Conservation (phyloP, 37 sponge, comb jelly and placozoan genomes). For the Haliclona indistincta region DNA sequence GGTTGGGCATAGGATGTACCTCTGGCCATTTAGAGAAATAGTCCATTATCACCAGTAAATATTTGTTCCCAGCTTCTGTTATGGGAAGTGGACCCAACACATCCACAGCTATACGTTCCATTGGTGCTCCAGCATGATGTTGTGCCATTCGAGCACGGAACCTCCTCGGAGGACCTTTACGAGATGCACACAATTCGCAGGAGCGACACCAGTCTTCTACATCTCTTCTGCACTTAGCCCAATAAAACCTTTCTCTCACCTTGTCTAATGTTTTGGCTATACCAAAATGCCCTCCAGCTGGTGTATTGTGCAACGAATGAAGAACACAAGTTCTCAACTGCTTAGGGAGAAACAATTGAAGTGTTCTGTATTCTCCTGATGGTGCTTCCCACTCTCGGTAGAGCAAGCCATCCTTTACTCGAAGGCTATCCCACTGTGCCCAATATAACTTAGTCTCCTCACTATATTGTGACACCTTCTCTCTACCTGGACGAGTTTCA, state of each 20-base stretch:
- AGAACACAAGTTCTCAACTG: not conserved
- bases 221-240: conserved; percentile 6
- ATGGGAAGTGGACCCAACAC: conserved; percentile 25
- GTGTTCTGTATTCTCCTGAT: not conserved
- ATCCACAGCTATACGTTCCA: conserved; percentile 33
- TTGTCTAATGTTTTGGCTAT: conserved; percentile 3
- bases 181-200: conserved; percentile 33
- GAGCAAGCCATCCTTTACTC: conserved; percentile 7
- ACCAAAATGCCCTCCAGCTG: conserved; percentile 18
- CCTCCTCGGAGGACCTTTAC: conserved; percentile 4
- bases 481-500: not conserved
- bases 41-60: not conserved
- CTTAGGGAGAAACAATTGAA: conserved; percentile 20
- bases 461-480: not conserved
- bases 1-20: too few relatives aligned
- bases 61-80: not conserved
- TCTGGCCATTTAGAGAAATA: conserved; percentile 28
- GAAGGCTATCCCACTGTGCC: conserved; percentile 17
- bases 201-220: not conserved
- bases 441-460: not conserved
- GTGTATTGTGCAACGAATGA: not conserved
- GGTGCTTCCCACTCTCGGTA: conserved; percentile 15
- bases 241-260: conserved; percentile 16
- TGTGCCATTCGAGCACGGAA: conserved; percentile 8
- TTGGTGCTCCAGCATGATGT: conserved; percentile 17